Evolutionary conservation across 2,888 invertebrate species (phyloP).

Genomic region (Cotesia congregata): DNA sequence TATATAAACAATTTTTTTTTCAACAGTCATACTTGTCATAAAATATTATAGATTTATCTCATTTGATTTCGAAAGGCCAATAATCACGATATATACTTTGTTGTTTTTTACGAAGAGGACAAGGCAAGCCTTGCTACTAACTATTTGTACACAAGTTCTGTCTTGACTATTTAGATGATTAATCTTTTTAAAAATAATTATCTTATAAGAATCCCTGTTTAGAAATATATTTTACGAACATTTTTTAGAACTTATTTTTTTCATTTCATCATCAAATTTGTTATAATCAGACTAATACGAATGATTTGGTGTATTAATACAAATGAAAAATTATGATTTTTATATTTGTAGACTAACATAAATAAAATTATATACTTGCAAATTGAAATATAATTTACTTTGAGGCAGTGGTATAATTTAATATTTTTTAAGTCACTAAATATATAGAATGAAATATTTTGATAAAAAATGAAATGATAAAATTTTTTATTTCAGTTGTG

Average conservation of each 20-base stretch:
- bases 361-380: not conserved
- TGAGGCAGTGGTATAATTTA: slow-evolving; percentile 59
- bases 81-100: slow-evolving; percentile 54
- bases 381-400: slow-evolving; percentile 21
- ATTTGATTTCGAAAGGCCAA: slow-evolving; percentile 69
- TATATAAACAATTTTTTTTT: slow-evolving; percentile 47
- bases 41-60: slow-evolving; percentile 43
- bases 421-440: slow-evolving; percentile 10
- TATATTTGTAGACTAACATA: slow-evolving; percentile 1
- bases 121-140: slow-evolving; percentile 43
- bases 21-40: slow-evolving; percentile 49
- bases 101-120: slow-evolving; percentile 39
- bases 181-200: not conserved
- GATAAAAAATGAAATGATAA: not conserved
- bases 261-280: not conserved
- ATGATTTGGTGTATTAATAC: slow-evolving; percentile 28
- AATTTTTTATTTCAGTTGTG: not conserved
- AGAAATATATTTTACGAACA: not conserved
- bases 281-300: not conserved
- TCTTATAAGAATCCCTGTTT: not conserved
- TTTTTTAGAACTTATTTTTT: slow-evolving; percentile 1
- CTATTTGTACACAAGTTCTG: slow-evolving; percentile 11
- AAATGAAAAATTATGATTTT: slow-evolving; percentile 11
- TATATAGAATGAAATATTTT: not conserved
- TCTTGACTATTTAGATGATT: not conserved